Evolutionary conservation across 2,113 vertebrate genomes (phyloP), one percentile per base, ranked within the genome.

Genomic region (Rhea pennata): DNA sequence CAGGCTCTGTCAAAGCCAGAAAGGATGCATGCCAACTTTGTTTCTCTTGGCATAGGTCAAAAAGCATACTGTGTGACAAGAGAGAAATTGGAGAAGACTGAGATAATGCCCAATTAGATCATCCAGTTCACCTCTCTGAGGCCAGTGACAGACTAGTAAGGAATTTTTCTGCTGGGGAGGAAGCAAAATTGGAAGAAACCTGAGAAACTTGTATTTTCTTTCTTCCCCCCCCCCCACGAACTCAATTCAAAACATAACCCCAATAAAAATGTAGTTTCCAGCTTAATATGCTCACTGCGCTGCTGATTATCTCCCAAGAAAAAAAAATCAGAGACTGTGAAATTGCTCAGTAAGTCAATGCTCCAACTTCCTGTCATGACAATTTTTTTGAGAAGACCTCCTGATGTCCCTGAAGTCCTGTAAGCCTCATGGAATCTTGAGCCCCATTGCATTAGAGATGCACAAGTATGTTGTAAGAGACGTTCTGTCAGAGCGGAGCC

Each of bases 41-140:
- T 95, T 96, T 97, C 96, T 97, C 94, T 96, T 92, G 94, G 96
- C 96, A 93, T 95, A 97, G 94, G 94, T 97, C 96, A 97, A 95
- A 97, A 97, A 96, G 87, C 95, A 96, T 89, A 77, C 91, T 95
- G 95, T 91, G 89, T 94, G 95, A 96, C 94, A 96, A 94, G 94
- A 94, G 39, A 96, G 96, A 93, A 96, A 97, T 87, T 89, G 90
- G 92, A 96, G 96, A 96, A 97, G 87, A 77, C 89, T 91, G 89
- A 97, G 95, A 96, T 95, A 96, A 95, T 95, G 95, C 91, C 94
- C 95, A 95, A 88, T 96, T 95, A 95, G 96, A 95, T 97, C 92
- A 96, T 94, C 90, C 83, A 96, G 90, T 96, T 96, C 90, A 95
- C 90, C 88, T 96, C 93, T 90, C 90, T 90, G 90, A 59, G 90